phyloP scores from a whole-genome alignment of 2,797 vertebrate genomes.

The Morelia viridis region DNA sequence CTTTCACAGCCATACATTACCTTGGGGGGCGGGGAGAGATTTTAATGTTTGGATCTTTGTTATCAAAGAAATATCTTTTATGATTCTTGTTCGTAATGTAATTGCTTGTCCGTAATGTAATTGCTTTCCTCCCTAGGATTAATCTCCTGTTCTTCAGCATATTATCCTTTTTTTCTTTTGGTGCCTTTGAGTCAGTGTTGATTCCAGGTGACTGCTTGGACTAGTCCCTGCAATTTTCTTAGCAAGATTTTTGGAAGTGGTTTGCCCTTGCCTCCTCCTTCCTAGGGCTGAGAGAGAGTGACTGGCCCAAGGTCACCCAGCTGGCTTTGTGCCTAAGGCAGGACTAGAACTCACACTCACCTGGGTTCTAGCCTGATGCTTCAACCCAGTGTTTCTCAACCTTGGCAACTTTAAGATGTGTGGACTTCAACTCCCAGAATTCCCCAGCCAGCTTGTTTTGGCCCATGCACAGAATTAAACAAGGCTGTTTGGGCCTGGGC shows the following conservation, averaged over 20 bases:
- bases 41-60: not conserved
- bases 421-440: too few relatives aligned
- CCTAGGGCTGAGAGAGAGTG: not conserved
- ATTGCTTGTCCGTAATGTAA: not conserved
- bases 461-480: not conserved
- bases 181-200: not conserved
- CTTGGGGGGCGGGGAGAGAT: fast-evolving
- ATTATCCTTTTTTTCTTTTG: not conserved
- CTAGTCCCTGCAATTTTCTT: not conserved
- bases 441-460: not conserved
- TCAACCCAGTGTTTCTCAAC: too few relatives aligned
- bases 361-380: not conserved
- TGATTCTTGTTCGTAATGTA: not conserved
- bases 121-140: not conserved
- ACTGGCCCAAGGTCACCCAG: not conserved
- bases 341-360: not conserved
- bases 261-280: not conserved
- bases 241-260: not conserved
- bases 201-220: not conserved
- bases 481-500: not conserved
- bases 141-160: not conserved
- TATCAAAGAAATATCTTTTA: not conserved
- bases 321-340: not conserved
- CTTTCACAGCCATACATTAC: not conserved
- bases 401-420: too few relatives aligned